Evolutionary conservation across 2,888 invertebrate genomes (phyloP).

Genomic region (Drosophila infuscata): DNA sequence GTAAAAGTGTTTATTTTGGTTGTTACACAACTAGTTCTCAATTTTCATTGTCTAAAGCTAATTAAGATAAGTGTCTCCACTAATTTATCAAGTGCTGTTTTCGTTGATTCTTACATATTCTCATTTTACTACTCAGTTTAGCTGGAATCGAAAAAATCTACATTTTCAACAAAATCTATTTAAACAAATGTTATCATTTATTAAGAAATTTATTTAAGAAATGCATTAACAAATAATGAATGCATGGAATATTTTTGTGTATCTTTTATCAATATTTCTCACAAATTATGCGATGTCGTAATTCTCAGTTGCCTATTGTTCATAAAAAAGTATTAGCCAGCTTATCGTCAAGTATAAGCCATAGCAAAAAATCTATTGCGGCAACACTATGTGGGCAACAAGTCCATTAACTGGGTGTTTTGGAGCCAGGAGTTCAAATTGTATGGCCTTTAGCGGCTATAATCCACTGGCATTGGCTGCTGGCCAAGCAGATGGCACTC

Average conservation of each 20-base stretch:
- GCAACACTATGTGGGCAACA: conserved; percentile 21
- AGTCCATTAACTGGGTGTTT: conserved; percentile 38
- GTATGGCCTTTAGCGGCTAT: conserved; percentile 46
- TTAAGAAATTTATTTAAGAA: too few species aligned
- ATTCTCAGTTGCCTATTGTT: background rate
- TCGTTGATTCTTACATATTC: background rate
- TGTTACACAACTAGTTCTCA: background rate
- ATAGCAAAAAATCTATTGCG: background rate
- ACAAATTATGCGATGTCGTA: background rate
- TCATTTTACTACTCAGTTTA: background rate
- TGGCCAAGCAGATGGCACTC: conserved; percentile 68
- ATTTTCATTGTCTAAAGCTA: background rate
- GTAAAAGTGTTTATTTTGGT: background rate
- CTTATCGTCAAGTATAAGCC: background rate
- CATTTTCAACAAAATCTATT: background rate
- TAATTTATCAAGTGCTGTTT: background rate
- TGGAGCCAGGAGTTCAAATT: conserved; percentile 22
- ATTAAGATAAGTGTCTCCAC: background rate
- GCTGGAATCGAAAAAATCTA: background rate
- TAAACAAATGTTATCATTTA: background rate
- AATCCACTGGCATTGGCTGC: conserved; percentile 72
- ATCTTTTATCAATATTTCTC: background rate
- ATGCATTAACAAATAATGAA: background rate
- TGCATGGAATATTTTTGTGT: background rate
- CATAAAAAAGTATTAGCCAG: background rate